Base-by-base conservation (phyloP, 2,888 invertebrate species). In the Platypus cylindrus region DNA sequence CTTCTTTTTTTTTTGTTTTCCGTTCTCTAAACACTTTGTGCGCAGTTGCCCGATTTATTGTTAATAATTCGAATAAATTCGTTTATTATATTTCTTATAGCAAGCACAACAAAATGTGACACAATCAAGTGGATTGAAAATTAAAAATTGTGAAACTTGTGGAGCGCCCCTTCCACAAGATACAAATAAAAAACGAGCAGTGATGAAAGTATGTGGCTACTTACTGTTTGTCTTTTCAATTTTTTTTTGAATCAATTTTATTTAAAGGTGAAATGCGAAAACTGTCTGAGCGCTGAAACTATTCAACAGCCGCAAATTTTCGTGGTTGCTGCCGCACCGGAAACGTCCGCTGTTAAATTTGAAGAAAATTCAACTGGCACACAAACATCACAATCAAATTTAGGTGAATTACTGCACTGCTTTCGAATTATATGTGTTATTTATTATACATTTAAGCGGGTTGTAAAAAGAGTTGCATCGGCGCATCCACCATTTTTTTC, bases 261-360 rank as follows among this genome's bases (percentile, higher is more conserved):
- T 34, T 32, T 30, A 4, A 24, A 44, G 44, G 44, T 44, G 3
- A 62, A 62, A 43, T 63, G 63, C 37, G 63, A 63, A 41, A 60
- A 55, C 17, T 63, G 63, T 41, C 46, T 63, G 5, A 59, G 58
- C n/a, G 62, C 63, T 1, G 63, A 63, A 39, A 54, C 61, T 1
- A 62, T 63, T 22, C 61, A 61, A 33, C 62, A 60, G 13, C 60
- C 60, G 40, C 75, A 78, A 47, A 77, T 77, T 52, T 78, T 77
- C 51, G 77, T 78, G 2, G 70, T 76, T 1, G 67, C 75, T 1
- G 75, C 63, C 2, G 59, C 62, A 3, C 54, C 60, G 1, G 54
- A 57, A 24, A 47, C 58, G 4, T 46, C 55, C 1, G 11, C 37
- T 3, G 52, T 59, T 7, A 60, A 60, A 15, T 60, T 58, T 39